Percentiles rank a stretch among this genome's conserved stretches.
Evolutionary conservation across 2,113 vertebrate species (phyloP).

Genomic region (Naja naja): DNA sequence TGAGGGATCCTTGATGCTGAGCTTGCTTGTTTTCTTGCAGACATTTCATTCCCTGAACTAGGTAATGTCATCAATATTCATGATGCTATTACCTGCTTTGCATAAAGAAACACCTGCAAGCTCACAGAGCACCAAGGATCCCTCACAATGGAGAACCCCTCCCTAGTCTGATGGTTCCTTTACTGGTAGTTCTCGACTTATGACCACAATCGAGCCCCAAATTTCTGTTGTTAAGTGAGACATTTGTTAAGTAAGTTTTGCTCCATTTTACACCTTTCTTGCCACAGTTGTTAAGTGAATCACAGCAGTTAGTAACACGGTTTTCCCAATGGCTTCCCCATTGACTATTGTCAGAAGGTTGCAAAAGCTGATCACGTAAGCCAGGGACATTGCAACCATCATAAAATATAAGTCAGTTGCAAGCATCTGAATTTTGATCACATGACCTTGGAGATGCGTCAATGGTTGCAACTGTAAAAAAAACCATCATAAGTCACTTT

Average conservation of each 20-base stretch:
- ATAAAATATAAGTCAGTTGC: background rate
- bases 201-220: too few relatives aligned
- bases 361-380: background rate
- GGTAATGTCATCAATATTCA: too few relatives aligned
- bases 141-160: background rate
- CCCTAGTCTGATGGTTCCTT: background rate
- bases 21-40: too few relatives aligned
- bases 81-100: too few relatives aligned
- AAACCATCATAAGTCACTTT: background rate
- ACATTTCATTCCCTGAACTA: too few relatives aligned
- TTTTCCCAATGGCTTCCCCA: background rate
- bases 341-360: background rate
- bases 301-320: background rate
- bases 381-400: background rate
- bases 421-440: background rate
- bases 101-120: too few relatives aligned
- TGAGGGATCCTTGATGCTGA: too few relatives aligned
- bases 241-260: too few relatives aligned
- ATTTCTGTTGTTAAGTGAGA: too few relatives aligned
- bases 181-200: background rate
- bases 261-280: background rate
- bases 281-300: background rate
- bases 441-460: background rate
- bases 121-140: too few relatives aligned
- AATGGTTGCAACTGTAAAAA: too few relatives aligned